Base-by-base conservation (phyloP, 2,797 vertebrate species). In the Rhinogobio ventralis region DNA sequence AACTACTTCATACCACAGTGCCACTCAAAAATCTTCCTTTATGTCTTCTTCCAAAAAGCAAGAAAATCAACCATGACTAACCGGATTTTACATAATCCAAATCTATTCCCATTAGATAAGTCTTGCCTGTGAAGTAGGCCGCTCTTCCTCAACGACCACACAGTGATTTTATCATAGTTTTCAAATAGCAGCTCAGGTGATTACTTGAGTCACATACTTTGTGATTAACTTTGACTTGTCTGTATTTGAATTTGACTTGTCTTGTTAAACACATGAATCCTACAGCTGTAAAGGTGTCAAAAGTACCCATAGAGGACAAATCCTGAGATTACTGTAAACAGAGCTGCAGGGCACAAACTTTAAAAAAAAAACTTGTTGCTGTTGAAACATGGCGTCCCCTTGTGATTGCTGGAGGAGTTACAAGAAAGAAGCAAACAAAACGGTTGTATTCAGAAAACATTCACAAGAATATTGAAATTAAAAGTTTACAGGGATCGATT, bases 341-440 rank as follows among this genome's bases (percentile, higher is more conserved):
- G 28, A 79, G 83, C 85, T 23, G 23, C 69, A 73, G 80, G 85
- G 67, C 81, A 81, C 68, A 57, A 73, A 71, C 5, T 80, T 79
- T 9, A 42, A 42, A 42, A 42, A 42, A 39, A 42, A 42, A 42
- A 28, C 13, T 14, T 53, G 33, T 42, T 87, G 28, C 23, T 19
- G 36, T 28, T 89, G 81, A 89, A 87, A 83, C 91, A 64, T 92
- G 86, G 89, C 91, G 91, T 88, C 92, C 82, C 86, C 94, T 83
- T 82, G 86, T 94, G 95, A 91, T 73, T 15, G 80, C 51, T 49
- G 39, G 10, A 74, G 14, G 69, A 83, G 85, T 39, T 81, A 53
- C 75, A 78, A 33, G n/a, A 60, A 60, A 53, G 7, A 53, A 30
- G 46, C 49, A 60, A 46, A 25, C 57, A 15, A 62, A 66, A 9